Percentiles rank a stretch among this genome's conserved stretches.
Conservation (phyloP, 1,140 invertebrate genomes). For the Elysia chlorotica region DNA sequence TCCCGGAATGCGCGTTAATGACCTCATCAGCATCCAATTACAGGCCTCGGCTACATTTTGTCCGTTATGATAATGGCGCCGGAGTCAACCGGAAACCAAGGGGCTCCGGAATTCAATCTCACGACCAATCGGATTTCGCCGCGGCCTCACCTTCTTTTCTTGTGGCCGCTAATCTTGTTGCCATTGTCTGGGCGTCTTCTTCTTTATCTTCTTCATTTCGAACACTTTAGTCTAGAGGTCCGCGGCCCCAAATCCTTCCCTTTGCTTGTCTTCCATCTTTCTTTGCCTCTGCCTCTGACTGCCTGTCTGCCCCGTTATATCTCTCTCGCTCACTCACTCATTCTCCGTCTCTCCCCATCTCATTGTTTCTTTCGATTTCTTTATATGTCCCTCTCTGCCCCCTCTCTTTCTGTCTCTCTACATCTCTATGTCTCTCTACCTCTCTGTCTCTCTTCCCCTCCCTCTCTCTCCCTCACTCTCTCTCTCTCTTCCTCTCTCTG, state of each 20-base stretch:
- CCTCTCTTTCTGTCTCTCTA: no score
- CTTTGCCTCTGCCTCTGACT: background rate
- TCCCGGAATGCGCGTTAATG: background rate
- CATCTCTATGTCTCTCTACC: no score
- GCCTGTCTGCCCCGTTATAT: background rate
- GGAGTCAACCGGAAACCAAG: slow-evolving; percentile 4
- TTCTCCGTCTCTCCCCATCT: background rate
- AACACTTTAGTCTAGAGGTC: no score
- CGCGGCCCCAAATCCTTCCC: slow-evolving; percentile 4
- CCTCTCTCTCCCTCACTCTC: no score
- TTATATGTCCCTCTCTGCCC: no score
- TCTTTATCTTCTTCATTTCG: no score
- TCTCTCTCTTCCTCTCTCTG: no score
- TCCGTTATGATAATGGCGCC: slow-evolving; percentile 11
- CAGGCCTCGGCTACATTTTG: slow-evolving; percentile 5
- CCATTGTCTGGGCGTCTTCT: no score
- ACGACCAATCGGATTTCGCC: slow-evolving; percentile 10
- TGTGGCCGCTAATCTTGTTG: slow-evolving; percentile 15
- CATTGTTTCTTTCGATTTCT: background rate
- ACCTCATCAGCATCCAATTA: slow-evolving; percentile 20
- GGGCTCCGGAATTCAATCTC: slow-evolving; percentile 14
- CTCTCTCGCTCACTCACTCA: no score
- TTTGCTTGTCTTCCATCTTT: slow-evolving; percentile 3
- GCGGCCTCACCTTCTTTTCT: slow-evolving; percentile 1
- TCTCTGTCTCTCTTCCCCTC: no score